Percentiles rank a stretch among this genome's conserved stretches.
Evolutionary conservation across 2,113 vertebrate species (phyloP).

Genomic region (Ageneiosus marmoratus): DNA sequence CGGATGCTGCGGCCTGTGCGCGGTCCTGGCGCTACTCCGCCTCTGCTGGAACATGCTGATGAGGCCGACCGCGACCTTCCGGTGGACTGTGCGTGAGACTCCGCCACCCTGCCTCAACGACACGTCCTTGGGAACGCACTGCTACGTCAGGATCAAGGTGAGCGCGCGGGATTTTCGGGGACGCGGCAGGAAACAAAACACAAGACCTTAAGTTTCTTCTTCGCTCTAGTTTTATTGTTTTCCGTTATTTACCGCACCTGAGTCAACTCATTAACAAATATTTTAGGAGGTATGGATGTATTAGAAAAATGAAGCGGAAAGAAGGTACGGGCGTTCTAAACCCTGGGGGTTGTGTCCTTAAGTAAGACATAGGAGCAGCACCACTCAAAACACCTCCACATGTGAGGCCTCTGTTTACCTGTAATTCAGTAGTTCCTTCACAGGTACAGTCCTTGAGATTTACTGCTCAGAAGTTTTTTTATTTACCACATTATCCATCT

Average conservation of each 20-base stretch:
- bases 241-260: neutral
- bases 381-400: slow-evolving; percentile 1
- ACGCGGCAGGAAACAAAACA: neutral
- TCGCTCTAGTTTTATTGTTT: neutral
- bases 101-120: slow-evolving; percentile 89
- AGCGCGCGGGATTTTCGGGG: slow-evolving; percentile 26
- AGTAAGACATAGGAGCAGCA: neutral
- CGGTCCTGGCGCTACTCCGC: slow-evolving; percentile 82
- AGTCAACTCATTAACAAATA: neutral
- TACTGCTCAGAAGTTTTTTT: neutral
- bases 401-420: neutral
- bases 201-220: neutral
- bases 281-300: neutral
- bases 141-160: slow-evolving; percentile 95
- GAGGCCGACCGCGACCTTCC: slow-evolving; percentile 83
- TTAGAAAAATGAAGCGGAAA: neutral
- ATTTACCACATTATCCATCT: neutral
- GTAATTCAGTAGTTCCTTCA: neutral
- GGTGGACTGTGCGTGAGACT: slow-evolving; percentile 79
- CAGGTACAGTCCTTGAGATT: too few relatives aligned
- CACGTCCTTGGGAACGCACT: slow-evolving; percentile 94
- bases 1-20: slow-evolving; percentile 84
- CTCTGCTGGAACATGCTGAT: slow-evolving; percentile 88
- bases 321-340: neutral
- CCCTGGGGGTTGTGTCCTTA: slow-evolving; percentile 1